Evolutionary conservation across 2,113 vertebrate species (phyloP).

Genomic region (Kryptolebias marmoratus): DNA sequence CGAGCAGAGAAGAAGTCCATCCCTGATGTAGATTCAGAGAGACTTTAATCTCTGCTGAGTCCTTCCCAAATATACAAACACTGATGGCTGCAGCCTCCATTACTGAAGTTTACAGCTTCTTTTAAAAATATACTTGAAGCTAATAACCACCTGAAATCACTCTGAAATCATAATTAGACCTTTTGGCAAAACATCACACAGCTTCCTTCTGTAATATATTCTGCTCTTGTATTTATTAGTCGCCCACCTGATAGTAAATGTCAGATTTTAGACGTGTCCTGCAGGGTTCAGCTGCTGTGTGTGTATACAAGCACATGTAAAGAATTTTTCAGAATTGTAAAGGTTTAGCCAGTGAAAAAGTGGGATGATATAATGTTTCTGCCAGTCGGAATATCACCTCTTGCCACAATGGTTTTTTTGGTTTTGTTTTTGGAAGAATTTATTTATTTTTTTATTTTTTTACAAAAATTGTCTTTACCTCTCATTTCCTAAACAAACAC

Average conservation of each 20-base stretch:
- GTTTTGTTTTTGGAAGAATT: too few relatives aligned
- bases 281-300: conserved; percentile 41
- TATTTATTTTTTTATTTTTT: conserved; percentile 9
- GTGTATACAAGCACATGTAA: conserved; percentile 30
- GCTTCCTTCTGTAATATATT: conserved; percentile 46
- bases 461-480: conserved; percentile 17
- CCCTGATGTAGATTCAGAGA: conserved; percentile 15
- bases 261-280: conserved; percentile 51
- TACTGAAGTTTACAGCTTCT: conserved; percentile 55
- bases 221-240: conserved; percentile 61
- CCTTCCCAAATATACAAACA: conserved; percentile 37
- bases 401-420: conserved; percentile 13
- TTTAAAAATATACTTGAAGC: conserved; percentile 44
- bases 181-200: conserved; percentile 66
- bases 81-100: conserved; percentile 21
- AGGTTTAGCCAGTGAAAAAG: conserved; percentile 31
- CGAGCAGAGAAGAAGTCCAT: conserved; percentile 33
- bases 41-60: conserved; percentile 53
- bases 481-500: conserved; percentile 67
- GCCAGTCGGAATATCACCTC: conserved; percentile 13
- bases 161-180: conserved; percentile 57
- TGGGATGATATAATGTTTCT: conserved; percentile 4
- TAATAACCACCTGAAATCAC: conserved; percentile 51
- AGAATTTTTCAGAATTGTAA: conserved; percentile 24
- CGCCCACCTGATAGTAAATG: conserved; percentile 63